Evolutionary conservation across 2,888 invertebrate species (phyloP), one percentile per base, ranked within the genome.

Genomic region (Drosophila aldrichi): DNA sequence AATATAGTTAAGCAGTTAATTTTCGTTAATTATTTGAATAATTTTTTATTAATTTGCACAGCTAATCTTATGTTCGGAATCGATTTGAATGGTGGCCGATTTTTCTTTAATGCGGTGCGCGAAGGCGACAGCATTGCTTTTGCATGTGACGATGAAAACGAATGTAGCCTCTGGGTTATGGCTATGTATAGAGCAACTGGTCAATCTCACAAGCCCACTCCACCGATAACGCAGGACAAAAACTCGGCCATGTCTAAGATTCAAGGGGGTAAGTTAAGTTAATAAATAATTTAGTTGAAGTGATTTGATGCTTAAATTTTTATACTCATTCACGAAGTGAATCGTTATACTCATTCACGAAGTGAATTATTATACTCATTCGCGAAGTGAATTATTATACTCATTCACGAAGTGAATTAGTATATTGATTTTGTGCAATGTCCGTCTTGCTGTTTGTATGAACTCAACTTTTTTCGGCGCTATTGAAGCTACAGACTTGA

Each of bases 111-210:
- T 93, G 98, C 98, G 43, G 99, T 99, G 20, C 96, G 98, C 81
- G 99, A 99, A 93, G 99, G 99, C 60, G 99, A 99, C 92, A 98
- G 97, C 83, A 97, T 99, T 69, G 95, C 98, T 69, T 98, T 97
- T 94, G 98, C 98, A 8, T 97, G 98, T 86, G 97, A 98, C 82
- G 98, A 99, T 92, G 98, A 99, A 94, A 98, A 98, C 91, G 99
- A 99, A 92, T 97, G 98, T 89, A 98, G 99, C 92, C 94, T 99
- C 77, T 99, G 99, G 99, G 99, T 99, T 38, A 99, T 99, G 97
- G 99, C 99, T 3, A 95, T 99, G 94, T 99, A 99, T 93, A 95
- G 99, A 83, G 99, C 99, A n/a, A 99, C 99, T 2, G 99, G 99
- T 7, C 99, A 99, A 93, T 98, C 98, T 58, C 99, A 99, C 93